A percentile compares a stretch with the other conserved stretches of the same genome.
These are phyloP conservation scores for Amphiprion percula DNA, from an alignment of 2,113 vertebrate species.

Conservation along the genomic window DNA sequence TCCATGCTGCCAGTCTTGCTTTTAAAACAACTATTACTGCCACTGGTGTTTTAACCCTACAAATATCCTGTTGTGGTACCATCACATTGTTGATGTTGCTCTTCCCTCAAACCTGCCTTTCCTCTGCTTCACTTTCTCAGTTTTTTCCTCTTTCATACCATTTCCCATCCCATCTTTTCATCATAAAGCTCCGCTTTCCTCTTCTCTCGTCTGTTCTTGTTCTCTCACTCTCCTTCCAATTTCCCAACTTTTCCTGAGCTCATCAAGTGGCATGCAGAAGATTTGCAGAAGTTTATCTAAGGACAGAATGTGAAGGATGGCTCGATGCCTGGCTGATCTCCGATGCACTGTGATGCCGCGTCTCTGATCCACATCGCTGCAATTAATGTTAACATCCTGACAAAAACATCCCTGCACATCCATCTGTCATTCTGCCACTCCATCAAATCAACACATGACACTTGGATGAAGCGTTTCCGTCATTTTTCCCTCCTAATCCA, in stretches of 20 bases:
- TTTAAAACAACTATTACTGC: neutral
- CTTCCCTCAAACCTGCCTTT: neutral
- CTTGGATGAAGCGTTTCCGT: neutral
- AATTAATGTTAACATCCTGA: slow-evolving; percentile 49
- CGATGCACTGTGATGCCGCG: neutral
- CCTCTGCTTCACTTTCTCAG: neutral
- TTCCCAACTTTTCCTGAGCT: slow-evolving; percentile 4
- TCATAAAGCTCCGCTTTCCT: neutral
- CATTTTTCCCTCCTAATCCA: slow-evolving; percentile 2
- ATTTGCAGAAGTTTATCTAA: slow-evolving; percentile 19
- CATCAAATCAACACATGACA: slow-evolving; percentile 25
- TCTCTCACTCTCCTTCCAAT: neutral
- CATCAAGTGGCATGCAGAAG: neutral
- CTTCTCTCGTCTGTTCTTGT: neutral
- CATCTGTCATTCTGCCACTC: neutral
- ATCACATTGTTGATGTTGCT: neutral
- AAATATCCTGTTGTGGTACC: neutral
- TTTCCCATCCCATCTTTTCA: too few relatives aligned
- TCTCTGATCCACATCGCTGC: slow-evolving; percentile 37
- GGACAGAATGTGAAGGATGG: slow-evolving; percentile 35
- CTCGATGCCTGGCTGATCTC: slow-evolving; percentile 41
- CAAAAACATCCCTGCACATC: slow-evolving; percentile 27
- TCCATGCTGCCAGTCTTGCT: neutral
- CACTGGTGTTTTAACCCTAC: neutral
- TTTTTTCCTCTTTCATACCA: neutral